These are phyloP conservation scores for Chaetops frenatus DNA, from an alignment of 2,113 vertebrate species.

Conservation along the genomic window DNA sequence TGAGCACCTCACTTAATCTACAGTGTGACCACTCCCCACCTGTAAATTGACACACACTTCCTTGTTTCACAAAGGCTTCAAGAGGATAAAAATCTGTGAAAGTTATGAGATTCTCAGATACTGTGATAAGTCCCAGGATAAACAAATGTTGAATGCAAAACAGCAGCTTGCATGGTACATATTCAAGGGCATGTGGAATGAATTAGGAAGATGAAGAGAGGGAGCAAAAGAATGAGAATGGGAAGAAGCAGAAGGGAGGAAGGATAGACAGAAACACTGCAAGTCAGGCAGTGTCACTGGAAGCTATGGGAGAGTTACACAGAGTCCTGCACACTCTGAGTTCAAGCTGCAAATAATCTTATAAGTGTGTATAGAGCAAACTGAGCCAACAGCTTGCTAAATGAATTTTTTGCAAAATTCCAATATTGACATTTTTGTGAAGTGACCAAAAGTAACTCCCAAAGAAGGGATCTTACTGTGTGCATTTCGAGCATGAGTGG, in stretches of 20 bases:
- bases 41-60: conserved; percentile 31
- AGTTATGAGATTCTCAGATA: conserved; percentile 57
- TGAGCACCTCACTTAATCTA: conserved; percentile 20
- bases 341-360: neutral
- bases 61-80: conserved; percentile 51
- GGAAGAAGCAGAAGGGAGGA: neutral
- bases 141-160: conserved; percentile 60
- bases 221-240: neutral
- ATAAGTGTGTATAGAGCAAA: neutral
- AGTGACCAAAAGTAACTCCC: neutral
- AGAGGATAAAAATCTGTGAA: conserved; percentile 60
- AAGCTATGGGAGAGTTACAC: neutral
- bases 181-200: conserved; percentile 59
- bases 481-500: neutral
- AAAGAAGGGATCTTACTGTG: neutral
- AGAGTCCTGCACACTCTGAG: neutral
- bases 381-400: neutral
- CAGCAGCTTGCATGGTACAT: conserved; percentile 42
- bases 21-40: conserved; percentile 39
- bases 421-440: neutral
- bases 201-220: conserved; percentile 46
- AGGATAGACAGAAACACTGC: neutral
- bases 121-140: conserved; percentile 48
- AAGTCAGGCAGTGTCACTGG: neutral
- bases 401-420: neutral